These are phyloP conservation scores for Corythucha ciliata DNA, from an alignment of 2,888 invertebrate genomes.

Conservation along the genomic window DNA sequence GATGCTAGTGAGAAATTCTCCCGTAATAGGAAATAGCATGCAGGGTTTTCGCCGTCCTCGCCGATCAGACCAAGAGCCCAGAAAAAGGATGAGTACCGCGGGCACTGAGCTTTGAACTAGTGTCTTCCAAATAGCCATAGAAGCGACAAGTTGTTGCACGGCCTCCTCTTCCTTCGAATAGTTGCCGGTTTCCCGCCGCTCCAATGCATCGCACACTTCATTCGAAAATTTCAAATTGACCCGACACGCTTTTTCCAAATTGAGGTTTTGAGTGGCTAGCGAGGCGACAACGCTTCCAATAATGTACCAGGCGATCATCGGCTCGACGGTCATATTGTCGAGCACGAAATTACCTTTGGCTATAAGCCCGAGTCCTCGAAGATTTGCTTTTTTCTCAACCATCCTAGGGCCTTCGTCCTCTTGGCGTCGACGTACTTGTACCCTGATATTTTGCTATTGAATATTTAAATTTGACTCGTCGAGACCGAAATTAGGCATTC, in stretches of 20 bases:
- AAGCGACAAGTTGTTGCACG: constrained; percentile 65
- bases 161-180: constrained; percentile 54
- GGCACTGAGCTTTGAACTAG: constrained; percentile 72
- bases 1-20: constrained; percentile 68
- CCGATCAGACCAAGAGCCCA: constrained; percentile 57
- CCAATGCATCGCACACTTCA: constrained; percentile 66
- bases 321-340: constrained; percentile 63
- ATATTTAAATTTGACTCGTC: neutral
- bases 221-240: constrained; percentile 66
- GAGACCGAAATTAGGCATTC: too few relatives aligned
- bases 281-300: constrained; percentile 55
- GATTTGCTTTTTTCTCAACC: constrained; percentile 6
- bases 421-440: too few relatives aligned
- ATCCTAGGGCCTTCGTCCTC: too few relatives aligned
- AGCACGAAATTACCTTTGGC: constrained; percentile 43
- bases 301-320: constrained; percentile 64
- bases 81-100: constrained; percentile 68
- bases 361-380: neutral
- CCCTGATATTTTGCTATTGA: too few relatives aligned
- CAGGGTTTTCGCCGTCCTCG: constrained; percentile 65
- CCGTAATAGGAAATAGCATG: constrained; percentile 71
- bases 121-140: constrained; percentile 78
- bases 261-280: constrained; percentile 73
- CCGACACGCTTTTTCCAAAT: constrained; percentile 76
- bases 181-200: constrained; percentile 59